Evolutionary conservation across 2,888 invertebrate genomes (phyloP), one percentile per base, ranked within the genome.

Genomic region (Adineta ricciae): DNA sequence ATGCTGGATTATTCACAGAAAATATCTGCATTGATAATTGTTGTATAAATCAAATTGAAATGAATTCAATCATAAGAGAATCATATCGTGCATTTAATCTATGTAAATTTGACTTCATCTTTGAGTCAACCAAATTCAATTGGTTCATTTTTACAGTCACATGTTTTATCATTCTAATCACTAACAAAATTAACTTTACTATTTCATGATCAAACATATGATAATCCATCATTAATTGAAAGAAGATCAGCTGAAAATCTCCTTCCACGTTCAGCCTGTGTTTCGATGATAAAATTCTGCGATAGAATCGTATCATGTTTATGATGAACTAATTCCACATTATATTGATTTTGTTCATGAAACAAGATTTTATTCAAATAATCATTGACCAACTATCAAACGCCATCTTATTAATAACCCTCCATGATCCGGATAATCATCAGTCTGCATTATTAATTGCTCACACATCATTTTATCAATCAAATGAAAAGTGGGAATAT

Each of bases 1-100:
- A 95, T n/a, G 99, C 98, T 2, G 99, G 99, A 91, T 92, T 99
- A 86, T 99, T 99, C 91, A 99, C 99, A 21, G 95, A 96, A 90
- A 95, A 95, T 38, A 97, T 97, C 92, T 93, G 93, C 88, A 94
- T 94, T 32, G 99, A 99, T 91, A 98, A 98, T 91, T 93, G 97
- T 88, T 99, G 98, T 91, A 96, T 98, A 27, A 99, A 99, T 92
- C 93, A 95, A 85, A 93, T 98, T 88, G 97, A 97, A 86, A 95
- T 99, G 88, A 96, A 95, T 36, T 96, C 97, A 27, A 92, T 99
- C 82, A 94, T 97, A 86, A 11, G 56, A 64, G 56, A 64, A 64
- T 64, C 56, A 64, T 27, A 27, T n/a, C n/a, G 27, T 21, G 56
- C 56, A 27, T 64, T n/a, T n/a, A 27, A 64, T 64, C n/a, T 27